A percentile compares a stretch with the other conserved stretches of the same genome.
Conservation (phyloP, 2,797 vertebrate species). For the Tolypeutes matacus region DNA sequence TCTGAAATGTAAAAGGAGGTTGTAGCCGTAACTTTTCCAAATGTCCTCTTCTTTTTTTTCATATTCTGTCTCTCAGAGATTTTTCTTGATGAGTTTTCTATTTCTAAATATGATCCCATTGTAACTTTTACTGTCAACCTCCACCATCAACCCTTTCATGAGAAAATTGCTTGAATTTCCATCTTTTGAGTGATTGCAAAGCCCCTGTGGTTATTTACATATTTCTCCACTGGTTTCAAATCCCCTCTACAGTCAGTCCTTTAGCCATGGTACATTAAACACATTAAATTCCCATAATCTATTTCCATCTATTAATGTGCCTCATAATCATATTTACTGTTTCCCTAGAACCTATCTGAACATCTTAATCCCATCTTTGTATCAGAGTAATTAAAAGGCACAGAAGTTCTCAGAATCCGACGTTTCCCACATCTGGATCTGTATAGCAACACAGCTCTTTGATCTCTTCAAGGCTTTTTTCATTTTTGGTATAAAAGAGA, state of each 20-base stretch:
- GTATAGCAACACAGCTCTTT: neutral
- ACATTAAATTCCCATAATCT: slow-evolving; percentile 17
- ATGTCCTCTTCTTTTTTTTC: neutral
- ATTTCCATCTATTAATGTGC: slow-evolving; percentile 29
- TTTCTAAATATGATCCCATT: neutral
- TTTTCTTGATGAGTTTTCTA: slow-evolving; percentile 51
- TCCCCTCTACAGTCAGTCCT: neutral
- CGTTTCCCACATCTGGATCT: neutral
- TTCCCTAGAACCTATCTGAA: slow-evolving; percentile 27
- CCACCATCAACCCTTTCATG: neutral
- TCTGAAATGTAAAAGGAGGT: slow-evolving; percentile 20
- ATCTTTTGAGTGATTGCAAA: too few relatives aligned
- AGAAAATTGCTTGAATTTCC: neutral
- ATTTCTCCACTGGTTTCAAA: slow-evolving; percentile 14
- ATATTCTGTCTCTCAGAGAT: neutral
- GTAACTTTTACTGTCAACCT: neutral
- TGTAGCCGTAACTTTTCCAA: neutral
- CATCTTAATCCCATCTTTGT: neutral
- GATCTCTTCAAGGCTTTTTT: neutral
- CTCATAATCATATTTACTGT: slow-evolving; percentile 45
- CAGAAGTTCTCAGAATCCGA: neutral
- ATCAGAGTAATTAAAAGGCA: neutral
- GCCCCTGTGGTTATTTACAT: neutral
- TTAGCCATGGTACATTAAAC: slow-evolving; percentile 47
- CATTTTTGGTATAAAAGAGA: neutral